Base-by-base conservation (phyloP, 1,140 invertebrate genomes). In the Parasteatoda tepidariorum region DNA sequence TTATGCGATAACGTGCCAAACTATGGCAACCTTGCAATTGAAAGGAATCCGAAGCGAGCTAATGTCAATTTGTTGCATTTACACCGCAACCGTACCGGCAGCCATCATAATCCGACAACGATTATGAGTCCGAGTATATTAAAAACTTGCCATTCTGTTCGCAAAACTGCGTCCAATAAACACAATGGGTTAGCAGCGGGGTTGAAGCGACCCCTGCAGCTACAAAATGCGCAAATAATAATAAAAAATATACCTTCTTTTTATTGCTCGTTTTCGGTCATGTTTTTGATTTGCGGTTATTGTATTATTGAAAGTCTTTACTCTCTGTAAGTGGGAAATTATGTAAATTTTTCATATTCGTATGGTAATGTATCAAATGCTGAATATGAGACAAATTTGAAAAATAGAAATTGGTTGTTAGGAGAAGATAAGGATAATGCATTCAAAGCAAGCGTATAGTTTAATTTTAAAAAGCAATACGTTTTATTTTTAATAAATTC, bases 41-140 rank as follows among this genome's bases (percentile, higher is more conserved):
- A 7, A 9, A 11, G 31, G 24, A 54, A n/a, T 74, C 57, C 30
- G n/a, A 30, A 48, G 57, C 76, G 3, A 59, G 62, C 76, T 79
- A 79, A 79, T 79, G 64, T 68, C 76, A 79, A 79, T 79, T 79
- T 79, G 76, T 79, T 79, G 76, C 76, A 64, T 79, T 79, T 79
- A 79, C 48, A 38, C 76, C 48, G 11, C 62, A 28, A n/a, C 33
- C 76, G 24, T 24, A 54, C 41, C 64, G 48, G 62, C 41, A 79
- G 22, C 62, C 48, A 57, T 73, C 41, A 31, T 73, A 54, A 79
- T 79, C 76, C 76, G 62, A 31, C n/a, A 41, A 48, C 76, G 62
- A 68, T 68, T 68, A 79, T 79, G 64, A 68, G 62, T 18, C 64
- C 28, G 48, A 48, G 64, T 79, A 66, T 79, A 79, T 79, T 79